These are phyloP conservation scores for Aramus guarauna DNA, from an alignment of 2,113 vertebrate genomes.

Conservation along the genomic window DNA sequence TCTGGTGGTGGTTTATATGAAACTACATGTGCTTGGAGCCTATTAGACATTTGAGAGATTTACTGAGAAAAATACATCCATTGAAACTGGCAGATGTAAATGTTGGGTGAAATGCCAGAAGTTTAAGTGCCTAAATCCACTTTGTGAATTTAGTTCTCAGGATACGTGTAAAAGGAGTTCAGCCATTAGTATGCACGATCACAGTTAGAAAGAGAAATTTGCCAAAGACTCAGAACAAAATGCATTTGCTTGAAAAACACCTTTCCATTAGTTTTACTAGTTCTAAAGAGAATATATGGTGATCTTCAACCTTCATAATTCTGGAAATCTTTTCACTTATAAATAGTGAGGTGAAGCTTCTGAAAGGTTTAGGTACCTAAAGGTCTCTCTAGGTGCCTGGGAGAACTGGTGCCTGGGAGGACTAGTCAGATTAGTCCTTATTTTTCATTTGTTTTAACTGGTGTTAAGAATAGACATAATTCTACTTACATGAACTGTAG, in stretches of 20 bases:
- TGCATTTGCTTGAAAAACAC: neutral
- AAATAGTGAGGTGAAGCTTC: neutral
- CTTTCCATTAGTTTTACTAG: neutral
- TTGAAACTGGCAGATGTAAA: neutral
- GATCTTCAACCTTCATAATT: neutral
- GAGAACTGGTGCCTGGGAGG: neutral
- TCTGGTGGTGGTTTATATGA: neutral
- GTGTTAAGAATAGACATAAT: neutral
- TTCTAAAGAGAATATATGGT: neutral
- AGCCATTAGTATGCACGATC: neutral
- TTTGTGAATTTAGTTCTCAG: neutral
- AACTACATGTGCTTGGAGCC: accelerated
- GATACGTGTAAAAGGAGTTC: neutral
- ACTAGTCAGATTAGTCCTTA: neutral
- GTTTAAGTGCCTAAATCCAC: neutral
- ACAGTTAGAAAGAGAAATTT: neutral
- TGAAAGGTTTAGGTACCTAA: neutral
- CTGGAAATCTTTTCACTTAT: neutral
- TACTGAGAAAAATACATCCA: neutral
- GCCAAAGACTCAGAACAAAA: neutral
- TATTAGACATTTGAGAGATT: neutral
- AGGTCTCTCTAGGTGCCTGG: neutral
- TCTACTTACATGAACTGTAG: neutral
- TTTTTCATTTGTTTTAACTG: neutral
- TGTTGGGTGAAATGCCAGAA: neutral